phyloP scores from a whole-genome alignment of 2,797 vertebrate genomes.

The Leucoraja ocellata region DNA sequence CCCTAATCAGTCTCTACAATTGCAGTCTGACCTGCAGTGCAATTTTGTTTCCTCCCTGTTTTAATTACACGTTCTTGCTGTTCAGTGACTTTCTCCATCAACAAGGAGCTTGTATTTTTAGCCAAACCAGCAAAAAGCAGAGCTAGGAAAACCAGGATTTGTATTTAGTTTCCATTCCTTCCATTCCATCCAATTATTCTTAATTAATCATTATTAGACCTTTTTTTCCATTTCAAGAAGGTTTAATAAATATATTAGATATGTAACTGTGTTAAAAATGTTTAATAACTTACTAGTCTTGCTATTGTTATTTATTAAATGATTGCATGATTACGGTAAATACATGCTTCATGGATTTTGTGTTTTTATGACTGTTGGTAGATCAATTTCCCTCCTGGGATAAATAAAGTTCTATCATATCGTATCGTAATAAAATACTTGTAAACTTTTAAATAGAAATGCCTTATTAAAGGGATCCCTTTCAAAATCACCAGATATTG shows the following conservation, averaged over 20 bases:
- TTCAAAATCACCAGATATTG: conserved; percentile 48
- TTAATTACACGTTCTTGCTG: not conserved
- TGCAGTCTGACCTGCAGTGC: too few species aligned
- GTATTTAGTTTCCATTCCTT: not conserved
- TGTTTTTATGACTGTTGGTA: too few species aligned
- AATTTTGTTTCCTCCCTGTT: too few species aligned
- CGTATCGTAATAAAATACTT: not conserved
- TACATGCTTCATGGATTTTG: too few species aligned
- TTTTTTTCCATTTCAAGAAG: not conserved
- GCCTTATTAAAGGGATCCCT: not conserved
- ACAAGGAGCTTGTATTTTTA: not conserved
- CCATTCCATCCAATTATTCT: not conserved
- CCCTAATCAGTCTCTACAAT: too few species aligned
- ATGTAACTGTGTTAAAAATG: not conserved
- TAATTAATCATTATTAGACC: not conserved
- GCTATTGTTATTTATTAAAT: too few species aligned
- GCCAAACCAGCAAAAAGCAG: not conserved
- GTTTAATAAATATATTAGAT: not conserved
- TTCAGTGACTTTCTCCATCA: not conserved
- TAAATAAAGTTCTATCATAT: too few species aligned
- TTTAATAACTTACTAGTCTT: not conserved
- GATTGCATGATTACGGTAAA: not conserved
- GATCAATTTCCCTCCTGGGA: too few species aligned
- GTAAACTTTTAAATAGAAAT: not conserved
- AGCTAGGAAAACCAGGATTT: not conserved